A percentile compares a stretch with the other conserved stretches of the same genome.
Evolutionary conservation across 2,888 invertebrate species (phyloP).

Genomic region (Serripes groenlandicus): DNA sequence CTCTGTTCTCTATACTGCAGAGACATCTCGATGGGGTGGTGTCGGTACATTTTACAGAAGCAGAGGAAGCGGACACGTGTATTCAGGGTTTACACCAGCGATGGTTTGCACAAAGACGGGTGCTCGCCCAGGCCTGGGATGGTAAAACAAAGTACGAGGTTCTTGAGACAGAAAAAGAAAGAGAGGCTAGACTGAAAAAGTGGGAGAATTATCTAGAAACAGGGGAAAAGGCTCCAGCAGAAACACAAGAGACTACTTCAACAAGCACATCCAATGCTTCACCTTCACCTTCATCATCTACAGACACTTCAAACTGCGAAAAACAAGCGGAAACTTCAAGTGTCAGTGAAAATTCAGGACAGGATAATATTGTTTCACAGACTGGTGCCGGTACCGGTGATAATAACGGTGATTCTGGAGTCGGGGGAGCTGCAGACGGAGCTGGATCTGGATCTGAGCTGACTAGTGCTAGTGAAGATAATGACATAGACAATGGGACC

Average conservation of each 20-base stretch:
- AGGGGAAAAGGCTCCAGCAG: conserved; percentile 19
- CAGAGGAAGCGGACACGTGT: conserved; percentile 96
- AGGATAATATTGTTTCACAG: too few species aligned
- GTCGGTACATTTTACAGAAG: conserved; percentile 95
- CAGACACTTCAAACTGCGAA: too few species aligned
- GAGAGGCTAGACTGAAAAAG: conserved; percentile 92
- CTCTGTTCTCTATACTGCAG: conserved; percentile 87
- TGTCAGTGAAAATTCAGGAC: too few species aligned
- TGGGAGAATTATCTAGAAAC: conserved; percentile 90
- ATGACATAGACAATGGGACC: too few species aligned
- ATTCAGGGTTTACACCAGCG: conserved; percentile 95
- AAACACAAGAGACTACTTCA: neutral
- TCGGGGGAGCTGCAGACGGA: too few species aligned
- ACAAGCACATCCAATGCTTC: neutral
- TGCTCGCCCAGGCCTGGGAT: conserved; percentile 97
- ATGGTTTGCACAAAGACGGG: conserved; percentile 94
- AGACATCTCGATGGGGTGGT: conserved; percentile 97
- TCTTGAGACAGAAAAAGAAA: conserved; percentile 95
- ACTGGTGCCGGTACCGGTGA: too few species aligned
- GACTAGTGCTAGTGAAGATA: neutral
- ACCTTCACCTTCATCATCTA: too few species aligned
- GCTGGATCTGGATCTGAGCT: too few species aligned
- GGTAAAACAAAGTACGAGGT: conserved; percentile 97
- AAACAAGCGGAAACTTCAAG: too few species aligned
- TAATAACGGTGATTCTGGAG: too few species aligned